phyloP scores from a whole-genome alignment of 2,888 invertebrate genomes.

The Theretra japonica region DNA sequence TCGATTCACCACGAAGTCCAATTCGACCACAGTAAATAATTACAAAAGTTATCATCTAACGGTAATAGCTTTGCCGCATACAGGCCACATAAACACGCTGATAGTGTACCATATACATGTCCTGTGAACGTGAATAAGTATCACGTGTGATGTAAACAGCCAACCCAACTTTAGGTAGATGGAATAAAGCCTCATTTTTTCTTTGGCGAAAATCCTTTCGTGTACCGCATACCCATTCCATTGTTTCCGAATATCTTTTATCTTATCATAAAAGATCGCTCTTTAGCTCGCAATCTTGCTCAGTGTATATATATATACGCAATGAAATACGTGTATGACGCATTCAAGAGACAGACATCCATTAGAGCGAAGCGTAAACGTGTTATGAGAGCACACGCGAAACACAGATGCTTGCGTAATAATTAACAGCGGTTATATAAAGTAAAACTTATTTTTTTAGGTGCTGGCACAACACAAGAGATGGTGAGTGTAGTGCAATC shows the following conservation, averaged over 20 bases:
- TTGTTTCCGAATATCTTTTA: slow-evolving; percentile 22
- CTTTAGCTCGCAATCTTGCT: slow-evolving; percentile 11
- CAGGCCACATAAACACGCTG: not conserved
- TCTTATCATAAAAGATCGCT: slow-evolving; percentile 25
- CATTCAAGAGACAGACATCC: not conserved
- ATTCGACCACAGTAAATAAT: no score
- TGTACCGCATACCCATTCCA: slow-evolving; percentile 23
- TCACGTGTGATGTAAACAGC: not conserved
- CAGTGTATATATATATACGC: not conserved
- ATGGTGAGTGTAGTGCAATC: no score
- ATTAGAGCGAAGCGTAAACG: not conserved
- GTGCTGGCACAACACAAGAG: no score
- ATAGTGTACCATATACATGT: not conserved
- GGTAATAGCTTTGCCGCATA: not conserved
- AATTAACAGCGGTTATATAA: not conserved
- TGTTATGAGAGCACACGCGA: not conserved
- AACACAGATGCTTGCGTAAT: not conserved
- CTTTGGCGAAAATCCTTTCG: slow-evolving; percentile 22
- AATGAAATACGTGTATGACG: slow-evolving; percentile 10
- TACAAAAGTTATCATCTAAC: no score
- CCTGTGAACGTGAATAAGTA: not conserved
- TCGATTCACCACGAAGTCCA: no score
- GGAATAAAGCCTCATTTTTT: slow-evolving; percentile 20
- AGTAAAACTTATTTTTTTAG: no score
- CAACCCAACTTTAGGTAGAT: not conserved